Base-by-base conservation (phyloP, 2,888 invertebrate genomes). In the Mellilla xanthometata region DNA sequence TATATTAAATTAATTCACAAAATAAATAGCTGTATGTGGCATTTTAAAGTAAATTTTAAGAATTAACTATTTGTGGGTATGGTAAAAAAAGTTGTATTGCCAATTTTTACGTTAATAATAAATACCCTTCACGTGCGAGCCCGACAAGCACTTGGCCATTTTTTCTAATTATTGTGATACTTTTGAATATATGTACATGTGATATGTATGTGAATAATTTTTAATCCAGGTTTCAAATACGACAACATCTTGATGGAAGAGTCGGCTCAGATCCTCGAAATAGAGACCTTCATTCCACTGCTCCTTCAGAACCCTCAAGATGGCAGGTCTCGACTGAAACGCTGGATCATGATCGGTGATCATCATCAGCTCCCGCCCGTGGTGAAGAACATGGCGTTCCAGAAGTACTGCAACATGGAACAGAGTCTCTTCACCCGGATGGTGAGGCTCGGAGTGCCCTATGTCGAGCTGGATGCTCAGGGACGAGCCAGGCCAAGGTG, bases 281-380 rank as follows among this genome's bases (percentile, higher is more conserved):
- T 99, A 50, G 99, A 99, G 85, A 99, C 99, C 0, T 99, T 99
- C 79, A 99, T 99, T 63, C 99, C 99, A 0, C 91, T 99, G 8
- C 91, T 99, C 2, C 91, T 99, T n/a, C 99, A 99, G 90, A 99
- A 99, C 84, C 99, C 99, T 0, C 94, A 98, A 76, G 98, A 99
- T 75, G 99, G 98, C 0, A 95, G 94, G 59, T 99, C 98, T 72
- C 92, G 99, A 0, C 90, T 99, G 48, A 99, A 99, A 82, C 92
- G 99, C 9, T 99, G 99, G 99, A 99, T 99, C 63, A 99, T 99
- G 99, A 99, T 99, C 68, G 99, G 99, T 0, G 99, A 96, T 86
- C 99, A 99, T 82, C 98, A 99, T 84, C 99, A 99, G 83, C 90
- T 99, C 60, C 99, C 99, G 0, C 99, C 99, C 0, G 99, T 99